Conservation (phyloP, 2,113 vertebrate genomes). For the Isurus oxyrinchus region DNA sequence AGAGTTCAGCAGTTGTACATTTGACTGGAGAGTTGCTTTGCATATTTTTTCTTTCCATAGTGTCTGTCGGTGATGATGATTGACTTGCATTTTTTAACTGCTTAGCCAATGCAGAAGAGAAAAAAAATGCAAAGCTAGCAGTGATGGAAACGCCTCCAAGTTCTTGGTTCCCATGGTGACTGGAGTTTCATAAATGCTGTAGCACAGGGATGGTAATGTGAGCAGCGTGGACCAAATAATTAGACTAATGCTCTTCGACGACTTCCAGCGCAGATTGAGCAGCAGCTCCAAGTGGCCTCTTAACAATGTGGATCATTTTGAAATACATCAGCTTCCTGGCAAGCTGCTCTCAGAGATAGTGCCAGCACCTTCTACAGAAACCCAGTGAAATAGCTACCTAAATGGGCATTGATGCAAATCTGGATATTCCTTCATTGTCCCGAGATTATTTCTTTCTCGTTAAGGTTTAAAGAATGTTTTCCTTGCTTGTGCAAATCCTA, state of each 20-base stretch:
- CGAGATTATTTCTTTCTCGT: neutral
- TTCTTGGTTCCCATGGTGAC: neutral
- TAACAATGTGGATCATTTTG: neutral
- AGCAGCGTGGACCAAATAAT: neutral
- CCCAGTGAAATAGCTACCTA: neutral
- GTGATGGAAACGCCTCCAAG: neutral
- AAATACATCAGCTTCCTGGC: neutral
- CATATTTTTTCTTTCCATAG: neutral
- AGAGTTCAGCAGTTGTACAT: neutral
- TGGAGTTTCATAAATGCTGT: neutral
- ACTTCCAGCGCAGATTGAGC: neutral
- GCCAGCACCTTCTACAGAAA: neutral
- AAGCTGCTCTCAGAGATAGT: neutral
- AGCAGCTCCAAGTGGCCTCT: neutral
- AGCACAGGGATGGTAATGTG: neutral
- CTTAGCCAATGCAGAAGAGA: neutral
- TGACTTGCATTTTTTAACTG: neutral
- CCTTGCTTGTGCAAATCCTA: neutral
- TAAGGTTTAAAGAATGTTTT: neutral
- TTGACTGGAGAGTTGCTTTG: no score
- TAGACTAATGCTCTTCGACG: neutral
- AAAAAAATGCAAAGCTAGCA: neutral
- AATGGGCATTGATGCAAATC: neutral
- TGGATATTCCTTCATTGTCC: neutral
- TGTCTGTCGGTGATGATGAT: neutral